Evolutionary conservation across 2,113 vertebrate species (phyloP).

Genomic region (Nipponia nippon): DNA sequence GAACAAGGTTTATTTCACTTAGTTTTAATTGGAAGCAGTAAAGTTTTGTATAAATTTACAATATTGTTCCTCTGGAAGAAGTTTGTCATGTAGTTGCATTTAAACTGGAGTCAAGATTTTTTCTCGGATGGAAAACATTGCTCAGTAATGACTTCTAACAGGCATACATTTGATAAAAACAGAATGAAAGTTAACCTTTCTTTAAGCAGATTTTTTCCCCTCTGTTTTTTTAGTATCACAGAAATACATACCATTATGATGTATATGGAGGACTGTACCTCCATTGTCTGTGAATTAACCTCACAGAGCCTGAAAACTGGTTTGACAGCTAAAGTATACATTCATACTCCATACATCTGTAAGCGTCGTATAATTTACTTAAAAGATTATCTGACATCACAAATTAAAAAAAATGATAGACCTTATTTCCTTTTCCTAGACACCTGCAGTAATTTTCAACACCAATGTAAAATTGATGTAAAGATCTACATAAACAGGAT

Average conservation of each 20-base stretch:
- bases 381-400: accelerated
- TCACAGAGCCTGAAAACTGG: background rate
- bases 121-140: background rate
- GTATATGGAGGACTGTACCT: background rate
- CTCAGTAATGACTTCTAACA: background rate
- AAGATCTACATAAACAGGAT: background rate
- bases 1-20: background rate
- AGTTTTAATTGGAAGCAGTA: background rate
- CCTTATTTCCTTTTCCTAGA: background rate
- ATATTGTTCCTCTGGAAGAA: background rate
- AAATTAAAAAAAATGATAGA: background rate
- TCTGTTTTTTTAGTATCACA: background rate
- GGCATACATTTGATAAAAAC: background rate
- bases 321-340: background rate
- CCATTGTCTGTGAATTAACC: background rate
- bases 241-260: background rate
- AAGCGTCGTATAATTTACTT: accelerated
- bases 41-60: background rate
- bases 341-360: background rate
- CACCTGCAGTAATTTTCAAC: background rate
- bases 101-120: background rate
- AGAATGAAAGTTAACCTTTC: background rate
- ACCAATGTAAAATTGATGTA: background rate
- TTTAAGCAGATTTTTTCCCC: too few species aligned
- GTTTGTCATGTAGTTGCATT: background rate